Conservation (phyloP, 2,797 vertebrate species). For the Hydrophis major region DNA sequence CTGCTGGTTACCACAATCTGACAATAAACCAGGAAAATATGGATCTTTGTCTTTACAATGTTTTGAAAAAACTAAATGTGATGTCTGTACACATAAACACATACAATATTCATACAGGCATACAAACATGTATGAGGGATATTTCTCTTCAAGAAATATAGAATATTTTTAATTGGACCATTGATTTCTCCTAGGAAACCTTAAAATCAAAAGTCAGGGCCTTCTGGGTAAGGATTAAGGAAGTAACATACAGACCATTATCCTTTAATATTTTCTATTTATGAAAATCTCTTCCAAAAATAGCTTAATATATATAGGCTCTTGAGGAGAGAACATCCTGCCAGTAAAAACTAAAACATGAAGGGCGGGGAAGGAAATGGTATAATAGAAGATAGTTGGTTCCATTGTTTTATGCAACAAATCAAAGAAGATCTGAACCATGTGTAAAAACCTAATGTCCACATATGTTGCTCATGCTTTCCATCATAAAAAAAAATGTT, state of each 20-base stretch:
- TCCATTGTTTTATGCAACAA: slow-evolving; percentile 23
- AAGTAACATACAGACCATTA: not conserved
- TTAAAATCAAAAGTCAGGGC: not conserved
- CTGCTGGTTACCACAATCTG: not conserved
- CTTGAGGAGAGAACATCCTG: not conserved
- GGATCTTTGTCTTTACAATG: not conserved
- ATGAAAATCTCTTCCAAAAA: slow-evolving; percentile 26
- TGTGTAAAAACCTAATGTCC: slow-evolving; percentile 25
- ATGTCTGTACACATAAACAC: not conserved
- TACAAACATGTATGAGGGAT: not conserved
- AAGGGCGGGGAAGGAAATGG: not conserved
- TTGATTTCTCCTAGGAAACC: not conserved
- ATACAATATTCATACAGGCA: not conserved
- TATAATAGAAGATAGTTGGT: slow-evolving; percentile 8
- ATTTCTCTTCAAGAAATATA: not conserved
- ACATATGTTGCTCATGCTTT: slow-evolving; percentile 35
- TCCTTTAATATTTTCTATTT: not conserved
- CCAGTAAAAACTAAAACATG: slow-evolving; percentile 21
- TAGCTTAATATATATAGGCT: slow-evolving; percentile 15
- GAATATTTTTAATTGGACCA: slow-evolving; percentile 18
- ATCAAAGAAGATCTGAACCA: slow-evolving; percentile 31
- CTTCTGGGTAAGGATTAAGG: not conserved
- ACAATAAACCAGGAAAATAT: slow-evolving; percentile 8
- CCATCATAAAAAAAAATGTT: slow-evolving; percentile 27
- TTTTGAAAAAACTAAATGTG: not conserved